Conservation (phyloP, 2,888 invertebrate species). For the Dendrolimus pini region DNA sequence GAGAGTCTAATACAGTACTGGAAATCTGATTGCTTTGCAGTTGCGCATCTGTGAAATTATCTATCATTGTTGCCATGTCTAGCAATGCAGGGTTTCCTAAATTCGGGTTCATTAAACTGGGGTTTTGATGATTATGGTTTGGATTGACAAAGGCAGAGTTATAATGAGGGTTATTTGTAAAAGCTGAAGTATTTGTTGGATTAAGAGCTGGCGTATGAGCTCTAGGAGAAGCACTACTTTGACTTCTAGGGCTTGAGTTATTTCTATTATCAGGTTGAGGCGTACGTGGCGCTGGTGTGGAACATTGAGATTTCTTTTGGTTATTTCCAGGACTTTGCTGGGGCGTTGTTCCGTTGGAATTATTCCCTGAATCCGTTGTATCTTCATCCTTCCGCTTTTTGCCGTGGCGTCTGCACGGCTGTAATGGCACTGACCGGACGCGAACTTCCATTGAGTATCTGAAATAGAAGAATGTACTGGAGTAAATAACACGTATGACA, state of each 20-base stretch:
- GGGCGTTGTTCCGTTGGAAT: constrained; percentile 37
- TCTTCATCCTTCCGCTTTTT: constrained; percentile 88
- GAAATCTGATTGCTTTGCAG: constrained; percentile 91
- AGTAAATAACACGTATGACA: no score
- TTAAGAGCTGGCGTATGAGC: constrained; percentile 56
- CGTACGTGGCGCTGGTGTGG: constrained; percentile 55
- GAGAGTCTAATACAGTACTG: constrained; percentile 87
- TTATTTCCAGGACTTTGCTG: constrained; percentile 56
- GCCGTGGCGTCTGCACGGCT: constrained; percentile 87
- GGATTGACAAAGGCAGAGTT: constrained; percentile 68
- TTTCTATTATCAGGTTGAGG: constrained; percentile 60
- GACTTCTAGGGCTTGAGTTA: constrained; percentile 63
- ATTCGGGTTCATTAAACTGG: constrained; percentile 66
- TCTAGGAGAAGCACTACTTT: constrained; percentile 77
- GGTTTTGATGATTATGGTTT: constrained; percentile 55
- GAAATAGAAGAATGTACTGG: constrained; percentile 22
- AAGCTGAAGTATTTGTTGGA: constrained; percentile 53
- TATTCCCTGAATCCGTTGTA: constrained; percentile 52
- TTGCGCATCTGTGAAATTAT: constrained; percentile 85
- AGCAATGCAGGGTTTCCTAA: constrained; percentile 76
- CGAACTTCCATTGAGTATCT: constrained; percentile 93
- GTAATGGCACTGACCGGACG: constrained; percentile 88
- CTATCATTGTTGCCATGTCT: constrained; percentile 87
- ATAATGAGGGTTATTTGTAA: constrained; percentile 54
- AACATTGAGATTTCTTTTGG: constrained; percentile 50